Evolutionary conservation across 2,113 vertebrate genomes (phyloP).

Genomic region (Paradisaea rubra): DNA sequence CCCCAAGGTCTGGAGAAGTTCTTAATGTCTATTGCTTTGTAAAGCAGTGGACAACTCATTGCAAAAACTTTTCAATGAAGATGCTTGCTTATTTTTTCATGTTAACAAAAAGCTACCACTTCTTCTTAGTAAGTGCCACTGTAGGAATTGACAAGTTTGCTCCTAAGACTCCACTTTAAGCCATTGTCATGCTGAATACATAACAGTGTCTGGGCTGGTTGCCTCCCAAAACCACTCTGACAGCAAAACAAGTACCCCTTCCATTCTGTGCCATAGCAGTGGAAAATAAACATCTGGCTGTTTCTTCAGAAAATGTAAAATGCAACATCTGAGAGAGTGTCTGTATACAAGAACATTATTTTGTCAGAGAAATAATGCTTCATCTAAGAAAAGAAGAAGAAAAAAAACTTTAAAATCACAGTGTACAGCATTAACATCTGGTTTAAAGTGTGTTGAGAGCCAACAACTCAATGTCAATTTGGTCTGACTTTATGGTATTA

Average conservation of each 20-base stretch:
- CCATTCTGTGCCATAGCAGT: neutral
- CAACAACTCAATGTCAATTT: conserved; percentile 72
- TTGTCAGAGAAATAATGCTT: neutral
- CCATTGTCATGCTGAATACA: neutral
- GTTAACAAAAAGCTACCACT: neutral
- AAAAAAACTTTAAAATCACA: neutral
- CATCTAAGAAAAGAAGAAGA: neutral
- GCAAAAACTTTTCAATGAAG: neutral
- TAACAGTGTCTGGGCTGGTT: neutral
- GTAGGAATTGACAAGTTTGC: neutral
- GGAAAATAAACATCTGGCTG: neutral
- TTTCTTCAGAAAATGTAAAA: neutral
- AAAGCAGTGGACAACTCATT: neutral
- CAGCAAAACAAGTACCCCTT: neutral
- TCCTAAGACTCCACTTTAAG: neutral
- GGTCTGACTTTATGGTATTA: conserved; percentile 60
- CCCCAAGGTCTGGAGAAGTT: neutral
- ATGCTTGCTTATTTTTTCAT: neutral
- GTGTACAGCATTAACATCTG: conserved; percentile 63
- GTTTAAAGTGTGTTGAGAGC: conserved; percentile 65
- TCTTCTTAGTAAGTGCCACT: neutral
- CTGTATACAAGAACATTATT: neutral
- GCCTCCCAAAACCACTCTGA: neutral
- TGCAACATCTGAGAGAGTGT: neutral
- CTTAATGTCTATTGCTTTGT: neutral